Percentiles rank a stretch among this genome's conserved stretches.
These are phyloP conservation scores for Norana najaformis DNA, from an alignment of 2,888 invertebrate species.

Conservation along the genomic window DNA sequence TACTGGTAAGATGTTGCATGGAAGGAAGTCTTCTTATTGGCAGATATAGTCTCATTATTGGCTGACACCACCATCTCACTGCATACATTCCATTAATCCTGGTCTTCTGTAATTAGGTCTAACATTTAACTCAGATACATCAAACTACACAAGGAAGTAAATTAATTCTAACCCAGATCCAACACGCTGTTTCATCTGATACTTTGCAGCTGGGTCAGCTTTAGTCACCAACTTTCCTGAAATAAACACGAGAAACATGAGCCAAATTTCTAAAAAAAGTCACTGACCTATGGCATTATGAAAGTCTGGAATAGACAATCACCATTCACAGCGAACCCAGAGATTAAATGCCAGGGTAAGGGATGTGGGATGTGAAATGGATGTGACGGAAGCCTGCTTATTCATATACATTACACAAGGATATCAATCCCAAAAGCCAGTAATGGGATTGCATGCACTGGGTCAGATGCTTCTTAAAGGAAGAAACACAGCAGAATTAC, in stretches of 20 bases:
- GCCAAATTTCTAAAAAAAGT: not conserved
- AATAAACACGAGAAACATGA: slow-evolving; percentile 40
- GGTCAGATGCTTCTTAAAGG: no score
- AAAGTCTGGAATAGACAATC: not conserved
- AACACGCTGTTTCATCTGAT: slow-evolving; percentile 80
- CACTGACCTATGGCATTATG: not conserved
- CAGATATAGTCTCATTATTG: not conserved
- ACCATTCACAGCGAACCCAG: not conserved
- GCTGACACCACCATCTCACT: no score
- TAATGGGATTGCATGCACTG: no score
- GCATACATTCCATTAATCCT: no score
- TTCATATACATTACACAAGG: no score
- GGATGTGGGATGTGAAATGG: no score
- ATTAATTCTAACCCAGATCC: slow-evolving; percentile 74
- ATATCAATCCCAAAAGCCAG: no score
- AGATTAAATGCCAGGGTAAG: not conserved
- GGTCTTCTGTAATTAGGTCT: no score
- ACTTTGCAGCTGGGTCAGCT: slow-evolving; percentile 79
- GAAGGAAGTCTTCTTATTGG: not conserved
- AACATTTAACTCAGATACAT: no score
- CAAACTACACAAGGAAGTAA: not conserved
- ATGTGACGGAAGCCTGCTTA: no score
- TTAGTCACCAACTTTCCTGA: slow-evolving; percentile 75
- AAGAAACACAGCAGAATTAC: no score
- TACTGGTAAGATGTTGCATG: not conserved